Conservation (phyloP, 37 sponge, comb jelly and placozoan species). For the Cliona cf. orientalis region DNA sequence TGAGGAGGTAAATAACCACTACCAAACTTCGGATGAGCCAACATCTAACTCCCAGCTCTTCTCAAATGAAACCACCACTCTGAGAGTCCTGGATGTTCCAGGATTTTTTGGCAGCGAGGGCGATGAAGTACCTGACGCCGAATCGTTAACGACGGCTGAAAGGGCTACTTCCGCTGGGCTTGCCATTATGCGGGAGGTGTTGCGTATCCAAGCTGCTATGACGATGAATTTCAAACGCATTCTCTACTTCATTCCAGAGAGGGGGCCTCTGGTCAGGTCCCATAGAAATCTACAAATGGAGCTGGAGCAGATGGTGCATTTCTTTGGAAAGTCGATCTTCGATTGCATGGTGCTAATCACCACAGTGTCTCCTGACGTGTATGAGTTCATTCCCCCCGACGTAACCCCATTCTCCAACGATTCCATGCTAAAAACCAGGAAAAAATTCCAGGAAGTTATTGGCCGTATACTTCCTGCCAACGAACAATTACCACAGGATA, state of each 20-base stretch:
- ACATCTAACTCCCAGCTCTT: not conserved
- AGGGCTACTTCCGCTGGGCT: constrained; percentile 2
- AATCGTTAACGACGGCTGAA: not conserved
- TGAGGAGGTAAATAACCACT: not conserved
- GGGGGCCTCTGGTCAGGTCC: constrained; percentile 18
- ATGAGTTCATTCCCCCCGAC: not conserved
- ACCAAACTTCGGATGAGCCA: not conserved
- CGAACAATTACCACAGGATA: not conserved
- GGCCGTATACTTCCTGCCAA: not conserved
- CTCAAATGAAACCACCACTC: constrained; percentile 17
- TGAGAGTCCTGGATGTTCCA: constrained; percentile 40
- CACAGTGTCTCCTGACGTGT: not conserved
- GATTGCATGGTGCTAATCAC: constrained; percentile 41
- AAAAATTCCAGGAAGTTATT: not conserved
- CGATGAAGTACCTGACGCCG: no score
- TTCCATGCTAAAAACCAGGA: not conserved
- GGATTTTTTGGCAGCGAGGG: not conserved
- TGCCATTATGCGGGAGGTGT: constrained; percentile 20
- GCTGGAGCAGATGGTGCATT: not conserved
- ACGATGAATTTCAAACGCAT: constrained; percentile 12
- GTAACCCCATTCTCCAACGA: not conserved
- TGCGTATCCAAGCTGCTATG: constrained; percentile 10
- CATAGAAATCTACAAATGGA: constrained; percentile 12
- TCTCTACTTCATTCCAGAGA: constrained; percentile 37
- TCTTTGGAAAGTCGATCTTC: constrained; percentile 39